Base-by-base conservation (phyloP, 2,888 invertebrate species). In the Pseudeuparius sepicola region DNA sequence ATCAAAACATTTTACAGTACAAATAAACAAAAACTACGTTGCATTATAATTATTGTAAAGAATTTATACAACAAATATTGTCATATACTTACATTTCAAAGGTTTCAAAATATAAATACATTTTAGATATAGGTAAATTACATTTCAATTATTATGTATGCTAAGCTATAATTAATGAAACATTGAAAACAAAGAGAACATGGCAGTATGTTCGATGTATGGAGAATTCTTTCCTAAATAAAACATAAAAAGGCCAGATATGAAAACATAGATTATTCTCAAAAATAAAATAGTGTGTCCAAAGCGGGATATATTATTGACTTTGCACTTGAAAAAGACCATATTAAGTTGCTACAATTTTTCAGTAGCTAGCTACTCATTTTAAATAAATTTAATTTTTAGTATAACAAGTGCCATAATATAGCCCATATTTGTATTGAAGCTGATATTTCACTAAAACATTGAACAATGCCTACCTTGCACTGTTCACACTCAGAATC, bases 1-100 rank as follows among this genome's bases (percentile, higher is more conserved):
- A 52, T 59, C 59, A 60, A 57, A 59, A 60, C 49, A 60, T 55
- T 57, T 59, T 58, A 51, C 60, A 60, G 55, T 56, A 60, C 59
- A 60, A 49, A 29, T 40, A 42, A 36, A 44, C 30, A 35, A 34
- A n/a, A n/a, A n/a, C n/a, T n/a, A n/a, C n/a, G n/a, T 32, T 29
- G 34, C 29, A 36, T 40, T 43, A 46, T 44, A 47, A 40, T 48
- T 45, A 48, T 43, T 46, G 46, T 46, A 50, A 46, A 45, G 38
- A 14, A 27, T 24, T 13, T 12, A 15, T 14, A 28, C n/a, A 31
- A 34, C 34, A 34, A 41, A 38, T 37, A 37, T 42, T 41, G 41
- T 40, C 44, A 47, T 39, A 36, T 36, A 39, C 40, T 41, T 41
- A 40, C 40, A 44, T 44, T 39, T 42, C 41, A 44, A 42, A 45